phyloP scores from a whole-genome alignment of 2,797 vertebrate genomes.

The Clarias platycephalus region DNA sequence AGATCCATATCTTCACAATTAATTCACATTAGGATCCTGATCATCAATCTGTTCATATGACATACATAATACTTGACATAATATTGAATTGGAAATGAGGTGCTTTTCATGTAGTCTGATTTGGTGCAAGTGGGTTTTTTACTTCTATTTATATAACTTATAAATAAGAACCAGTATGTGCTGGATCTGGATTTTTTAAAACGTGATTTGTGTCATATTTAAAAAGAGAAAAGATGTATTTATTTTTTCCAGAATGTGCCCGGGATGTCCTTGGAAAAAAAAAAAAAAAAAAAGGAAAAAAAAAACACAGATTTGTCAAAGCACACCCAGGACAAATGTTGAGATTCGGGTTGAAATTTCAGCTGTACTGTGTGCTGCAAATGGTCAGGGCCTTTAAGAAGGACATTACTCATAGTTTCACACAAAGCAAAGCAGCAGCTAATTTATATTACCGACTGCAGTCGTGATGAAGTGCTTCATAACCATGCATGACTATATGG shows the following conservation, averaged over 20 bases:
- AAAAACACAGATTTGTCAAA: not conserved
- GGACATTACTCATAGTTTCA: conserved; percentile 29
- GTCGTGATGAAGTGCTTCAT: not conserved
- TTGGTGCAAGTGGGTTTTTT: too few species aligned
- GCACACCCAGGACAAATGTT: not conserved
- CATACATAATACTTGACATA: too few species aligned
- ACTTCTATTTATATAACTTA: not conserved
- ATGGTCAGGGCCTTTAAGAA: not conserved
- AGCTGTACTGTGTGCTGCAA: not conserved
- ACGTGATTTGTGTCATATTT: not conserved
- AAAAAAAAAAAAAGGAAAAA: too few species aligned
- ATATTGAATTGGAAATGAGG: not conserved
- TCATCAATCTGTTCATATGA: not conserved
- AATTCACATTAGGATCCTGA: not conserved
- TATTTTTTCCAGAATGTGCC: not conserved
- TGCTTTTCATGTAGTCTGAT: not conserved
- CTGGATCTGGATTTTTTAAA: too few species aligned
- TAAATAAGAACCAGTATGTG: not conserved
- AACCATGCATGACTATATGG: conserved; percentile 7
- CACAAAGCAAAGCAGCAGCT: conserved; percentile 22
- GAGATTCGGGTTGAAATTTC: not conserved
- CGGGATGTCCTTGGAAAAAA: not conserved
- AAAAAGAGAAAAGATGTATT: not conserved
- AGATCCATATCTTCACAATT: not conserved
- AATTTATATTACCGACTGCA: conserved; percentile 20